These are phyloP conservation scores for Pseudococcus longispinus DNA, from an alignment of 2,888 invertebrate genomes.

Conservation along the genomic window DNA sequence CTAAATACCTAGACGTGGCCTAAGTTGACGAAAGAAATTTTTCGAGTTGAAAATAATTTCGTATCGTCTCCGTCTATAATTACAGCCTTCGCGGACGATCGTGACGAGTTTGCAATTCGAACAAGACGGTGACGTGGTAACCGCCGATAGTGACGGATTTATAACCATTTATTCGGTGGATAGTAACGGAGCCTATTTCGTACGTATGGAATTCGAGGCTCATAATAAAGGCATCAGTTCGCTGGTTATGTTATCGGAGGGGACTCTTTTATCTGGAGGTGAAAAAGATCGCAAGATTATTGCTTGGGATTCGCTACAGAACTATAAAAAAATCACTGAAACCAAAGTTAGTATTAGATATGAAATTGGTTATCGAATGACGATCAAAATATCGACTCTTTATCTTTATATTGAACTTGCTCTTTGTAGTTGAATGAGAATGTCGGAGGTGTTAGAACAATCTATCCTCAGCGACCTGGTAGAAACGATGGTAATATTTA, in stretches of 20 bases:
- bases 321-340: constrained; percentile 87
- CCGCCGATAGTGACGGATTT: constrained; percentile 90
- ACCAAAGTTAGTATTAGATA: constrained; percentile 71
- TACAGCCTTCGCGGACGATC: constrained; percentile 80
- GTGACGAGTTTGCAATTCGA: constrained; percentile 89
- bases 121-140: constrained; percentile 89
- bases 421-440: constrained; percentile 80
- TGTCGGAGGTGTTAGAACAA: constrained; percentile 86
- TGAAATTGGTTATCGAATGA: neutral
- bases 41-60: neutral
- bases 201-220: constrained; percentile 86
- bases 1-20: neutral
- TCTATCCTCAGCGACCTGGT: constrained; percentile 86
- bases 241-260: constrained; percentile 86
- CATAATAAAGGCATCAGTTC: constrained; percentile 88
- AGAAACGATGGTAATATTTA: constrained; percentile 89
- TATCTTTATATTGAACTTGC: neutral
- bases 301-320: constrained; percentile 90
- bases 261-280: constrained; percentile 87
- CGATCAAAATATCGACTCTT: neutral
- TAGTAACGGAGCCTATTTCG: constrained; percentile 87
- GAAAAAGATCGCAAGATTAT: constrained; percentile 89
- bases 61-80: neutral
- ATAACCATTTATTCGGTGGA: constrained; percentile 90
- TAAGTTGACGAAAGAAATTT: neutral